These are phyloP conservation scores for Thryonomys swinderianus DNA, from an alignment of 2,113 vertebrate genomes.

Conservation along the genomic window DNA sequence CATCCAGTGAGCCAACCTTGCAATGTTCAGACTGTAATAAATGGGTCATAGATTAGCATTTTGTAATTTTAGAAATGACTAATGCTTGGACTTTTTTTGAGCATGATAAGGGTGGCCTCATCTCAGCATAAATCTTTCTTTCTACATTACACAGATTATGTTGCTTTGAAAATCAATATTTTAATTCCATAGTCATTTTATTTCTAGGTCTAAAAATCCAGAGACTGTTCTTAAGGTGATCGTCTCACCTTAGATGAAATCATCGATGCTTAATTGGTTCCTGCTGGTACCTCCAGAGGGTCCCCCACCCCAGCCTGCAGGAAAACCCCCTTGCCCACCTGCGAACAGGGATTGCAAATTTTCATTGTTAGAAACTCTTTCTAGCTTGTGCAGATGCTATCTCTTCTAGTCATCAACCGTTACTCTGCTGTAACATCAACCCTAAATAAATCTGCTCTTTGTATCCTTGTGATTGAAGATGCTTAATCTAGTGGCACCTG, in stretches of 20 bases:
- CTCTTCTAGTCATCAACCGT: not conserved
- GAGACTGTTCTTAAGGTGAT: not conserved
- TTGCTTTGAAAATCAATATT: constrained; percentile 20
- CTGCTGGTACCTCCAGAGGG: not conserved
- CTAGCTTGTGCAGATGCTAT: not conserved
- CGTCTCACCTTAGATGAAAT: not conserved
- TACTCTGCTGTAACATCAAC: not conserved
- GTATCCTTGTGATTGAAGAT: not conserved
- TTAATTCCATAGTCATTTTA: constrained; percentile 12
- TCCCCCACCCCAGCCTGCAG: not conserved
- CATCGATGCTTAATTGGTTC: not conserved
- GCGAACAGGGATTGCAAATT: not conserved
- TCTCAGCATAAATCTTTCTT: not conserved
- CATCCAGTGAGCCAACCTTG: constrained; percentile 47
- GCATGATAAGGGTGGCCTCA: not conserved
- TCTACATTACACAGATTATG: not conserved
- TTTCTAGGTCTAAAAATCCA: not conserved
- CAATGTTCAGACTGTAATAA: constrained; percentile 32
- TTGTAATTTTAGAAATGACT: constrained; percentile 61
- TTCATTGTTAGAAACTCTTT: not conserved
- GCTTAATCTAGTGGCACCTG: not conserved
- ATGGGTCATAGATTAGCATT: constrained; percentile 14
- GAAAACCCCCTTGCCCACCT: not conserved
- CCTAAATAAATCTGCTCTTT: not conserved
- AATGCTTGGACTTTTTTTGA: not conserved